A percentile compares a stretch with the other conserved stretches of the same genome.
Conservation (phyloP, 2,888 invertebrate genomes). For the Megalurothrips usitatus region DNA sequence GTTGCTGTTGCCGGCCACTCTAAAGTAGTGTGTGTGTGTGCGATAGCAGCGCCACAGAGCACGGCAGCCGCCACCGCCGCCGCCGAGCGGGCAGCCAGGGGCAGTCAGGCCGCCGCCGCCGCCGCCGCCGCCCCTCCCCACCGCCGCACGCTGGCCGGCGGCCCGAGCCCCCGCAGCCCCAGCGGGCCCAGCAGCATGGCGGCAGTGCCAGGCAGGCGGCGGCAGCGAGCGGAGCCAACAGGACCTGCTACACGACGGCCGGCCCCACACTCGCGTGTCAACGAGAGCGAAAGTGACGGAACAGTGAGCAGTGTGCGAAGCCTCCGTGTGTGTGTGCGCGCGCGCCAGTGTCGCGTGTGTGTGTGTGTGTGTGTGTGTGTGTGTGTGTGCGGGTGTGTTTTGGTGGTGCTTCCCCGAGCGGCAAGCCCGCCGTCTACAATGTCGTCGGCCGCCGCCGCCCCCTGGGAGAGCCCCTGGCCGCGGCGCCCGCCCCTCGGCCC, state of each 20-base stretch:
- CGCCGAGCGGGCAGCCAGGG: not conserved
- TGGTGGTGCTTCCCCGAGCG: not conserved
- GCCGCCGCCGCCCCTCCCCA: not conserved
- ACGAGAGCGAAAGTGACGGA: too few relatives aligned
- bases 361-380: not conserved
- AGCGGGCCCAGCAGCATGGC: not conserved
- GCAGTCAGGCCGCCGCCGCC: not conserved
- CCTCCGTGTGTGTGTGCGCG: not conserved
- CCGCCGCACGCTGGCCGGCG: not conserved
- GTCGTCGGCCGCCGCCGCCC: not conserved
- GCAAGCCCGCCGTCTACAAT: not conserved
- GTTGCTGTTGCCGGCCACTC: not conserved
- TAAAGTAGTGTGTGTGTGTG: not conserved
- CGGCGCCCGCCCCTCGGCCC: not conserved
- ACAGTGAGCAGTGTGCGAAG: too few relatives aligned
- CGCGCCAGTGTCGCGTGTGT: not conserved
- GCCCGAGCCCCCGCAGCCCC: not conserved
- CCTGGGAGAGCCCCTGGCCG: constrained; percentile 1
- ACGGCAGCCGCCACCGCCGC: too few relatives aligned
- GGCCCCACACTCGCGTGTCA: not conserved
- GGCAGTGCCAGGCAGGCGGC: constrained; percentile 2
- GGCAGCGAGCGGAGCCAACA: constrained; percentile 6
- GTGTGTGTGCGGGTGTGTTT: not conserved
- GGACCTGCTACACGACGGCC: not conserved
- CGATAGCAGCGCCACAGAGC: too few relatives aligned